Base-by-base conservation (phyloP, 2,113 vertebrate genomes). In the Clupea harengus region DNA sequence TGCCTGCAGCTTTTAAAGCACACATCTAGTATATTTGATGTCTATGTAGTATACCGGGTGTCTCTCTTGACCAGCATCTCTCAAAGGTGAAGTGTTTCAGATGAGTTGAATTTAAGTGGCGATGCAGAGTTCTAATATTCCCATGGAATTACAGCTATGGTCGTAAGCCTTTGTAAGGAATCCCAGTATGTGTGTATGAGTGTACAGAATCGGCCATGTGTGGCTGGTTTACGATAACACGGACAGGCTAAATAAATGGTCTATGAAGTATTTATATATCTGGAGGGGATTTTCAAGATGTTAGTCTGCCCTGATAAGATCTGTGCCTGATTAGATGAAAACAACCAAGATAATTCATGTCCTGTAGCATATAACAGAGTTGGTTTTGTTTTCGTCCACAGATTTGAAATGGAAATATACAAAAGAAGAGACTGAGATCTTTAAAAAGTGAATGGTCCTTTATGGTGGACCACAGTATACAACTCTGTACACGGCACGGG, bases 81-180 rank as follows among this genome's bases (percentile, higher is more conserved):
- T 44, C 13, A 13, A 1, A 32, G 72, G 72, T 39, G 39, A 78
- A 78, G 13, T 78, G 28, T 39, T 13, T 39, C 28, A 88, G 25
- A 86, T 86, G 60, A 83, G 85, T 81, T 87, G 45, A 88, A 45
- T 64, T 72, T 80, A 84, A 86, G 80, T 81, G 85, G 89, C 85
- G 87, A 85, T 82, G 52, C 67, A 81, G 49, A 28, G 22, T 83
- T 90, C 80, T 80, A 82, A 87, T 87, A 90, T 90, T 90, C 89
- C 89, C 87, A 88, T 90, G 89, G 89, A 90, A 90, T 90, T 87
- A 52, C 80, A 50, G 88, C 88, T 89, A 32, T 78, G 44, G 83
- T 57, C 86, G 88, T 90, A 90, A 90, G 86, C 89, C 89, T 90
- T 90, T 86, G 89, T 90, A 90, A 90, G 89, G 89, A 83, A 82